Evolutionary conservation across 1,140 invertebrate species (phyloP).

Genomic region (Heliconius melpomene): DNA sequence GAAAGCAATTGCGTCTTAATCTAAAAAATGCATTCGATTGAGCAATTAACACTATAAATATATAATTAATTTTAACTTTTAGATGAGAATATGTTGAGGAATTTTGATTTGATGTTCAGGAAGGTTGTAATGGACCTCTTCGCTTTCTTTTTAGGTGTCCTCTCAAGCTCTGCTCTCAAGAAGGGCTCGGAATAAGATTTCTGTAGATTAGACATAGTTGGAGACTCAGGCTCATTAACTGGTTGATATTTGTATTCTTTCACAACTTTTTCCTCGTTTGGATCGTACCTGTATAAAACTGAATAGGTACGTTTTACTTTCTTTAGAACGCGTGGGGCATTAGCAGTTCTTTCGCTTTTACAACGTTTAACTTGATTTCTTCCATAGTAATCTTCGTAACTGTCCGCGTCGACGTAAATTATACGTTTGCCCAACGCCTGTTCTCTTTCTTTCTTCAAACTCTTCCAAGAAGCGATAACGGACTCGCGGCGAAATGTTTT

Average conservation of each 20-base stretch:
- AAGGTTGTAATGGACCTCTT: conserved; percentile 74
- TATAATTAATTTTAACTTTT: conserved; percentile 61
- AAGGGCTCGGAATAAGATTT: conserved; percentile 72
- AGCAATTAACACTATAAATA: conserved; percentile 64
- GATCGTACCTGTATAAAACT: conserved; percentile 74
- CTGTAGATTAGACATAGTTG: conserved; percentile 48
- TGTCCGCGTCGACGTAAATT: conserved; percentile 69
- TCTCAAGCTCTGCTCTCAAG: conserved; percentile 52
- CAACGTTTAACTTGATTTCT: conserved; percentile 74
- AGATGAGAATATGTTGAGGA: conserved; percentile 71
- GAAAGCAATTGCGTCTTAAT: conserved; percentile 24
- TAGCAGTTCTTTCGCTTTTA: conserved; percentile 69
- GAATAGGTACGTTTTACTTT: conserved; percentile 77
- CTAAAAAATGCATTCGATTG: conserved; percentile 73
- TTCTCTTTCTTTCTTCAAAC: conserved; percentile 74
- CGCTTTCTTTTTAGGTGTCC: conserved; percentile 69
- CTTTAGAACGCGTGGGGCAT: conserved; percentile 54
- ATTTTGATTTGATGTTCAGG: conserved; percentile 73
- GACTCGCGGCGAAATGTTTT: conserved; percentile 74
- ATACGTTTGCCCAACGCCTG: conserved; percentile 69
- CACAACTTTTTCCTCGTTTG: conserved; percentile 70
- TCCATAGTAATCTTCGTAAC: conserved; percentile 72
- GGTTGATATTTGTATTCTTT: conserved; percentile 76
- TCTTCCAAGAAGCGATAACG: conserved; percentile 75
- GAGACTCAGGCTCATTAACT: conserved; percentile 51